Evolutionary conservation across 92 coral and sea anemone species (phyloP).

Genomic region (Plumapathes pennacea): DNA sequence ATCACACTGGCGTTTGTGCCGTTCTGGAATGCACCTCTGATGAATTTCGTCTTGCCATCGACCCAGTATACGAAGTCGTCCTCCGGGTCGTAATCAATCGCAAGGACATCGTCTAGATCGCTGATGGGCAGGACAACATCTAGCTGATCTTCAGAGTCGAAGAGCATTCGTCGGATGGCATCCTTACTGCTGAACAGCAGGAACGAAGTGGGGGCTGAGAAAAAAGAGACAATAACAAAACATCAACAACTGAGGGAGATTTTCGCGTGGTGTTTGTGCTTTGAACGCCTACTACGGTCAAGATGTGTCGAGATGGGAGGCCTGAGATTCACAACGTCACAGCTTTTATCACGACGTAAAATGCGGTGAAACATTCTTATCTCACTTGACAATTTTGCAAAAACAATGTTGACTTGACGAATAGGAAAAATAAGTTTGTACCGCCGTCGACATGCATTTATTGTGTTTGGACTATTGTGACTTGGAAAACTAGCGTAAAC

Average conservation of each 20-base stretch:
- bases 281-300: too few relatives aligned
- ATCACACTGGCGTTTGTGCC: constrained; percentile 52
- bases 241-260: too few relatives aligned
- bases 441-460: too few relatives aligned
- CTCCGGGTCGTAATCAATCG: constrained; percentile 78
- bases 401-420: too few relatives aligned
- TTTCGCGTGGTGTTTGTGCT: too few relatives aligned
- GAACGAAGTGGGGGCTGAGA: constrained; percentile 72
- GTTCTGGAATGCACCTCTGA: constrained; percentile 63
- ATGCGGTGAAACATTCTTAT: too few relatives aligned
- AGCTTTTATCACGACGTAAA: not conserved
- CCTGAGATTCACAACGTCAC: too few relatives aligned
- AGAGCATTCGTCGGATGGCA: constrained; percentile 68
- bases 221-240: not conserved
- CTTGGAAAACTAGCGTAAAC: too few relatives aligned
- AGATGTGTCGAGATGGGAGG: too few relatives aligned
- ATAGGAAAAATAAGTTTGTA: too few relatives aligned
- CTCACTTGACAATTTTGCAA: too few relatives aligned
- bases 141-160: constrained; percentile 73
- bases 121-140: constrained; percentile 75
- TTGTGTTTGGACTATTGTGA: too few relatives aligned
- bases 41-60: constrained; percentile 32
- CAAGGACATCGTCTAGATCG: constrained; percentile 48
- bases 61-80: constrained; percentile 88
- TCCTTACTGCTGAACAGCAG: constrained; percentile 76